These are phyloP conservation scores for Candidula unifasciata DNA, from an alignment of 2,888 invertebrate species.

Conservation along the genomic window DNA sequence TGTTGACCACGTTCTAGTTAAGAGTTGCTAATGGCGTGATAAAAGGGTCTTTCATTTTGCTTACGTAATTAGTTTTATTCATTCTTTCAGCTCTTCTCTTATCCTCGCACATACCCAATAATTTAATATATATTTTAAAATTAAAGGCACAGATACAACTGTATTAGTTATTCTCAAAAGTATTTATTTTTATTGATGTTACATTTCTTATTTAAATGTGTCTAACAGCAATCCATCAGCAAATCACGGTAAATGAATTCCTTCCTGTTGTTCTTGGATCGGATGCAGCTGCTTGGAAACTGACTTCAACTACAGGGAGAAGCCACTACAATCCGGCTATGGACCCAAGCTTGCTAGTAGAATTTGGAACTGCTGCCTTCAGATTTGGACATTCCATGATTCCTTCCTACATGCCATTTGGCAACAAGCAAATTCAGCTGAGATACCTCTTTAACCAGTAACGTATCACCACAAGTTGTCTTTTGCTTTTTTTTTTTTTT, in stretches of 20 bases:
- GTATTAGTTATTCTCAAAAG: too few relatives aligned
- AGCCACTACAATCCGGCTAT: conserved; percentile 17
- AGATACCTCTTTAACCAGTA: background rate
- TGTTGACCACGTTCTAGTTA: too few relatives aligned
- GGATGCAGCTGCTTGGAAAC: background rate
- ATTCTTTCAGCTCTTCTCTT: too few relatives aligned
- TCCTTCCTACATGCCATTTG: conserved; percentile 23
- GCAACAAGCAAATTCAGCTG: background rate
- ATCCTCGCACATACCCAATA: background rate
- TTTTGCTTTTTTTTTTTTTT: conserved; percentile 4
- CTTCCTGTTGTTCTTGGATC: conserved; percentile 35
- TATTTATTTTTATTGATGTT: background rate
- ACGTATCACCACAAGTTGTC: background rate
- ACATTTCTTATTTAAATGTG: too few relatives aligned
- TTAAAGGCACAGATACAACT: too few relatives aligned
- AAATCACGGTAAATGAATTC: conserved; percentile 44
- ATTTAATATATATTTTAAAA: background rate
- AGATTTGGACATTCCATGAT: conserved; percentile 48
- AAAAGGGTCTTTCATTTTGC: too few relatives aligned
- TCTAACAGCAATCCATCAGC: conserved; percentile 41
- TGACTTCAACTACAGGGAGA: conserved; percentile 29
- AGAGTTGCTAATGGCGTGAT: too few relatives aligned
- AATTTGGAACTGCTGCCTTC: conserved; percentile 45
- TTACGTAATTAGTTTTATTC: too few relatives aligned
- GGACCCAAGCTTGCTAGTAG: conserved; percentile 42